These are phyloP conservation scores for Rhagonycha lutea DNA, from an alignment of 2,888 invertebrate species.

Conservation along the genomic window DNA sequence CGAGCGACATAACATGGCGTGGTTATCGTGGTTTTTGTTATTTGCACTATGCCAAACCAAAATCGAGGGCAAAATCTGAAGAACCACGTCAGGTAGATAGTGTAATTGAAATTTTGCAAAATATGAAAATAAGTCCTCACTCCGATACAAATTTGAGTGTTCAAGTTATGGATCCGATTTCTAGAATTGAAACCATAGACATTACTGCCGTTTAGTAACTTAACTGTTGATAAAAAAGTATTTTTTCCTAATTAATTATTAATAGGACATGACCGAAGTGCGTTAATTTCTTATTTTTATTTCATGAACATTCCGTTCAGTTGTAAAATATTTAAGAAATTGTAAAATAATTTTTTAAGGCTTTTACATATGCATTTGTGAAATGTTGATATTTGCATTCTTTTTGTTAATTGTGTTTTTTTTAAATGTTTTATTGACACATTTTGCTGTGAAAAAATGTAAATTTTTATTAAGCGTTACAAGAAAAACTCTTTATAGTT, in stretches of 20 bases:
- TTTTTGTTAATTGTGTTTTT: not conserved
- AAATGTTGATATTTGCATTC: not conserved
- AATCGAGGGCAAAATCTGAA: slow-evolving; percentile 34
- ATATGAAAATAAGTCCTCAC: slow-evolving; percentile 53
- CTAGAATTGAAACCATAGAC: slow-evolving; percentile 58
- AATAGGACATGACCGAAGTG: not conserved
- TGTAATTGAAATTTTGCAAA: slow-evolving; percentile 57
- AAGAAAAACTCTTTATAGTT: not conserved
- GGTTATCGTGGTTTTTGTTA: slow-evolving; percentile 56
- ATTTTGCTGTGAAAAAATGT: not conserved
- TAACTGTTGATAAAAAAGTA: not conserved
- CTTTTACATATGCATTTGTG: not conserved
- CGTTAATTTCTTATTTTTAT: not conserved
- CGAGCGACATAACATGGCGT: slow-evolving; percentile 74
- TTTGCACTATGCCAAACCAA: slow-evolving; percentile 74
- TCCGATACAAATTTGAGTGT: slow-evolving; percentile 48
- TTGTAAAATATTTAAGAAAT: not conserved
- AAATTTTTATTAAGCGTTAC: not conserved
- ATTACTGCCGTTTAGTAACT: slow-evolving; percentile 55
- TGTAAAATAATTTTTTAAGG: not conserved
- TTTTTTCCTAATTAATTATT: not conserved
- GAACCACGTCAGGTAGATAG: slow-evolving; percentile 50
- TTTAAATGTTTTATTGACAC: not conserved
- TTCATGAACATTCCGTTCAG: not conserved
- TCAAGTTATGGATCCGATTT: slow-evolving; percentile 59